These are phyloP conservation scores for Eucidaris tribuloides DNA, from an alignment of 35 echinoderm and acorn worm genomes.

Conservation along the genomic window DNA sequence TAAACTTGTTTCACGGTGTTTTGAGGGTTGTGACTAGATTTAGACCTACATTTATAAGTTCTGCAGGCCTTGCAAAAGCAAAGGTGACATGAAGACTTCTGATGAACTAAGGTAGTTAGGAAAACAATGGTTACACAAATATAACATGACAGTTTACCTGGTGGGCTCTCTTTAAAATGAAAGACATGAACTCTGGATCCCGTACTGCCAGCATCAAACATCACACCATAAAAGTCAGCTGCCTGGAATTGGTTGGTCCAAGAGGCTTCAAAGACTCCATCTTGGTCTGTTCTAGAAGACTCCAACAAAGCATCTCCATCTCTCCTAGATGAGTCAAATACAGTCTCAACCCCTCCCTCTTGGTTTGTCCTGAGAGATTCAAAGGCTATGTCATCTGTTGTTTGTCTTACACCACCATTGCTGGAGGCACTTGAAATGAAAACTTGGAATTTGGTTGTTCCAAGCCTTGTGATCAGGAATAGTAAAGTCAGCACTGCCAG, in stretches of 20 bases:
- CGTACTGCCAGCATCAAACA: slow-evolving; percentile 98
- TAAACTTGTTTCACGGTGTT: too few species aligned
- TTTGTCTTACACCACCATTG: too few species aligned
- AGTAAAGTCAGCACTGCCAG: not conserved
- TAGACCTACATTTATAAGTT: too few species aligned
- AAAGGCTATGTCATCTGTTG: not conserved
- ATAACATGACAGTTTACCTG: slow-evolving; percentile 28
- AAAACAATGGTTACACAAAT: not conserved
- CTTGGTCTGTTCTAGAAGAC: not conserved
- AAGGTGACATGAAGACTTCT: too few species aligned
- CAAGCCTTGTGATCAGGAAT: not conserved
- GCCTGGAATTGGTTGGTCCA: too few species aligned
- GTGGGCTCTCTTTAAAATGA: slow-evolving; percentile 58
- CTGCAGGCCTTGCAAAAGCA: too few species aligned
- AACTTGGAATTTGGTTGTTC: too few species aligned
- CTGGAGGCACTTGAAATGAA: too few species aligned
- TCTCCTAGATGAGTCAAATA: not conserved
- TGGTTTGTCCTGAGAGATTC: not conserved
- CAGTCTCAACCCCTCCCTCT: too few species aligned
- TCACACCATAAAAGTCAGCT: slow-evolving; percentile 86
- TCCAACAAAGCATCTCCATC: not conserved
- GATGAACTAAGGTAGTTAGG: too few species aligned
- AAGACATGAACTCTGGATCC: slow-evolving; percentile 90
- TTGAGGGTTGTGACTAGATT: too few species aligned
- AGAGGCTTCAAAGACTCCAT: too few species aligned